A percentile compares a stretch with the other conserved stretches of the same genome.
Evolutionary conservation across 2,888 invertebrate genomes (phyloP).

Genomic region (Orthonychiurus folsomi): DNA sequence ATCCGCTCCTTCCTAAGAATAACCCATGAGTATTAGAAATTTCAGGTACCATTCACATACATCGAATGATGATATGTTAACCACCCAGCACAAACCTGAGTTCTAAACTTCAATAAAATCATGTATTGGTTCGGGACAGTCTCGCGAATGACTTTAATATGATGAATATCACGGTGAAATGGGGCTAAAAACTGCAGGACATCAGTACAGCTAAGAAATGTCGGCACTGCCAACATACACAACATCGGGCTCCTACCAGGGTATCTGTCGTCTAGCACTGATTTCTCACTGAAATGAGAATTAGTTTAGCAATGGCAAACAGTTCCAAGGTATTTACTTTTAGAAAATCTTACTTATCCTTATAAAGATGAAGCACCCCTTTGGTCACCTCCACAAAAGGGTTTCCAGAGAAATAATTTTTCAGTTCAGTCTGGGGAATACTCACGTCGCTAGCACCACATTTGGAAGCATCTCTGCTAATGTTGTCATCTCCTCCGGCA

Average conservation of each 20-base stretch:
- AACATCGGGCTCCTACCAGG: slow-evolving; percentile 68
- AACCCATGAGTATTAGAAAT: slow-evolving; percentile 1
- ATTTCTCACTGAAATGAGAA: slow-evolving; percentile 56
- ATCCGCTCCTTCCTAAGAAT: slow-evolving; percentile 62
- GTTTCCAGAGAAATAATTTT: slow-evolving; percentile 82
- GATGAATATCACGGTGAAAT: slow-evolving; percentile 78
- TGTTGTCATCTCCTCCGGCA: not conserved
- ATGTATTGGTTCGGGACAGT: slow-evolving; percentile 90
- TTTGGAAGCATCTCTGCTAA: not conserved
- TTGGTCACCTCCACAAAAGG: slow-evolving; percentile 93
- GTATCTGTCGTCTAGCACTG: slow-evolving; percentile 55
- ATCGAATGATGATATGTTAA: not conserved
- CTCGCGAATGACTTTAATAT: slow-evolving; percentile 83
- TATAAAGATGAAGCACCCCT: slow-evolving; percentile 92
- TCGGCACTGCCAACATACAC: slow-evolving; percentile 81
- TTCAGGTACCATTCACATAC: not conserved
- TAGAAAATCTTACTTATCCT: slow-evolving; percentile 69
- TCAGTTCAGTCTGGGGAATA: slow-evolving; percentile 10
- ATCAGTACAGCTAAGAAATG: slow-evolving; percentile 85
- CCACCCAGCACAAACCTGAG: slow-evolving; percentile 45
- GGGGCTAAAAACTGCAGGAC: slow-evolving; percentile 88
- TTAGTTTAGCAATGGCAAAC: no score
- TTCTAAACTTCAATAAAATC: slow-evolving; percentile 77
- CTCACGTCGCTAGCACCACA: no score
- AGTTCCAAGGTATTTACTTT: slow-evolving; percentile 2